These are phyloP conservation scores for Sphaerophoria rueppellii DNA, from an alignment of 2,888 invertebrate species.

Conservation along the genomic window DNA sequence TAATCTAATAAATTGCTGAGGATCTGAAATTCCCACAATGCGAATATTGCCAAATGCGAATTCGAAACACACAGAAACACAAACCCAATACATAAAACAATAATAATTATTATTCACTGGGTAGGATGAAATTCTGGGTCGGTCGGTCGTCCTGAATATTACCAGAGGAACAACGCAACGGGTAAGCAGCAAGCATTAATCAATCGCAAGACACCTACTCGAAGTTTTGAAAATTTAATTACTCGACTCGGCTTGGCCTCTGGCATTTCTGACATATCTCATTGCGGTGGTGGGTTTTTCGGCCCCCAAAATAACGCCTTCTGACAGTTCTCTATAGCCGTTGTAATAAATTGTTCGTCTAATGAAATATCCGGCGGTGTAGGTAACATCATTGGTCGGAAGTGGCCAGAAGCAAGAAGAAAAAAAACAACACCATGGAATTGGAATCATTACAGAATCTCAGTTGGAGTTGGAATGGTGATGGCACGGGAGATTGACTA, in stretches of 20 bases:
- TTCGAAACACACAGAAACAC: background rate
- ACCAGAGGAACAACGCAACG: constrained; percentile 30
- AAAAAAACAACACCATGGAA: constrained; percentile 20
- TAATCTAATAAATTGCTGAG: constrained; percentile 71
- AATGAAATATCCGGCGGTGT: constrained; percentile 70
- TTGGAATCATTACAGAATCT: constrained; percentile 52
- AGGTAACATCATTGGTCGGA: constrained; percentile 47
- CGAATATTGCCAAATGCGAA: background rate
- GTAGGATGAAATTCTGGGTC: background rate
- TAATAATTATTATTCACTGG: background rate
- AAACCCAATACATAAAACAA: background rate
- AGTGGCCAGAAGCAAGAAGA: constrained; percentile 17
- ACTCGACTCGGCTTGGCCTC: constrained; percentile 66
- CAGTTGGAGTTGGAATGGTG: constrained; percentile 10
- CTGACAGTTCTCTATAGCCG: constrained; percentile 13
- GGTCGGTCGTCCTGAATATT: no score
- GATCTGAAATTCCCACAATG: constrained; percentile 60
- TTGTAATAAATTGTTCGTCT: constrained; percentile 67
- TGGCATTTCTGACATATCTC: constrained; percentile 71
- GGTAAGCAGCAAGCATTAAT: constrained; percentile 66
- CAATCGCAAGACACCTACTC: constrained; percentile 72
- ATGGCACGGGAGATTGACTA: constrained; percentile 10
- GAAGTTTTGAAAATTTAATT: constrained; percentile 73
- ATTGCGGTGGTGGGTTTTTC: constrained; percentile 59
- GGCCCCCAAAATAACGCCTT: constrained; percentile 31